Conservation (phyloP, 2,888 invertebrate species). For the Zeuzera pyrina region DNA sequence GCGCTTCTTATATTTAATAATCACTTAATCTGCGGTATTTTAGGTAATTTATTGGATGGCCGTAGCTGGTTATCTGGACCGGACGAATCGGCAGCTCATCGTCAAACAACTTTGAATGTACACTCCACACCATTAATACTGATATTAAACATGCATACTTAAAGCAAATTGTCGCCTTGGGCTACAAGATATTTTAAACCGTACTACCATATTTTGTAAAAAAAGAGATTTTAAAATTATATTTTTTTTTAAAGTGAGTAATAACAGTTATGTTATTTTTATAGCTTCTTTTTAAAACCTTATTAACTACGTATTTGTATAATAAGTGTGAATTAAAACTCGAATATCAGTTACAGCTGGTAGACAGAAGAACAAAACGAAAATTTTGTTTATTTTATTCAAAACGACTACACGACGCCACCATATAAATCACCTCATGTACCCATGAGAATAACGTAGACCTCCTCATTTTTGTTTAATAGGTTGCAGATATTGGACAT, state of each 20-base stretch:
- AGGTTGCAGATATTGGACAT: too few relatives aligned
- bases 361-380: conserved; percentile 13
- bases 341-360: conserved; percentile 13
- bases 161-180: conserved; percentile 28
- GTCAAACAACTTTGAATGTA: conserved; percentile 26
- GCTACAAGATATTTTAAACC: conserved; percentile 13
- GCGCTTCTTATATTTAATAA: conserved; percentile 41
- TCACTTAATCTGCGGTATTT: conserved; percentile 48
- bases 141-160: conserved; percentile 28
- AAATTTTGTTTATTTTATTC: conserved; percentile 26
- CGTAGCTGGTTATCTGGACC: conserved; percentile 19
- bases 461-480: too few relatives aligned
- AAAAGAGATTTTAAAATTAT: conserved; percentile 18
- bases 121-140: conserved; percentile 29
- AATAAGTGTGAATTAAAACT: conserved; percentile 14
- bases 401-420: conserved; percentile 19
- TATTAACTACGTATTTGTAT: conserved; percentile 2
- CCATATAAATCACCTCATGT: conserved; percentile 33
- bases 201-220: too few relatives aligned
- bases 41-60: conserved; percentile 34
- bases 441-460: too few relatives aligned
- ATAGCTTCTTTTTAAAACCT: neutral
- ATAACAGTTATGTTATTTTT: neutral
- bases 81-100: conserved; percentile 29
- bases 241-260: conserved; percentile 9